Conservation (phyloP, 2,797 vertebrate genomes). For the Scyliorhinus canicula region DNA sequence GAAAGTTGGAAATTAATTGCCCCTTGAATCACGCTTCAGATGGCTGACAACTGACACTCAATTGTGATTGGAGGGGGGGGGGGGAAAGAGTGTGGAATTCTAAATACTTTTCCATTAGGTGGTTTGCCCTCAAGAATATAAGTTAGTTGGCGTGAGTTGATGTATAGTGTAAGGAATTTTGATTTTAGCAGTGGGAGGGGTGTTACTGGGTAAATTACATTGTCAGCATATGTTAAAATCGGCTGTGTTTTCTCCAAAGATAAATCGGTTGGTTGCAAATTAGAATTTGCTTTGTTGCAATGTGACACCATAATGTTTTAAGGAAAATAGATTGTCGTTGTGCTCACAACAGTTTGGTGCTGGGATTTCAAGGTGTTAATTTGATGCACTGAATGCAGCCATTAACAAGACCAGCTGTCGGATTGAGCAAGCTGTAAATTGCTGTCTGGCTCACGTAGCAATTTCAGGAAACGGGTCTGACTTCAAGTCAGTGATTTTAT, state of each 20-base stretch:
- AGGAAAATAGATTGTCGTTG: background rate
- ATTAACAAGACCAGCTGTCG: conserved; percentile 2
- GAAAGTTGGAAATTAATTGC: background rate
- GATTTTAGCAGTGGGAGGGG: background rate
- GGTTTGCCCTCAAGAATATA: background rate
- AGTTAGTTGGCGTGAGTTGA: background rate
- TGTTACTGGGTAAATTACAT: background rate
- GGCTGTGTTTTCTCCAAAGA: background rate
- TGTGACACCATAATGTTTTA: background rate
- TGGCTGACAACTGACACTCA: background rate
- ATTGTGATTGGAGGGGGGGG: background rate
- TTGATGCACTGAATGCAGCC: conserved; percentile 20
- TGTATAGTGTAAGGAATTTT: background rate
- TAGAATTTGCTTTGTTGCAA: background rate
- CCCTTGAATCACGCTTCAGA: background rate
- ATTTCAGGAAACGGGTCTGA: background rate
- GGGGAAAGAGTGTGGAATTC: too few relatives aligned
- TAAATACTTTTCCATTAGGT: background rate
- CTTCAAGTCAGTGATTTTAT: conserved; percentile 7
- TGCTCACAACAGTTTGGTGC: background rate
- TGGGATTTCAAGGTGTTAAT: background rate
- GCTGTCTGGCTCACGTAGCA: background rate
- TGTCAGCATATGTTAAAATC: background rate
- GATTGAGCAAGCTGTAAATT: background rate
- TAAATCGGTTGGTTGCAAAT: background rate